Evolutionary conservation across 2,888 invertebrate genomes (phyloP).

Genomic region (Parnassius smintheus): DNA sequence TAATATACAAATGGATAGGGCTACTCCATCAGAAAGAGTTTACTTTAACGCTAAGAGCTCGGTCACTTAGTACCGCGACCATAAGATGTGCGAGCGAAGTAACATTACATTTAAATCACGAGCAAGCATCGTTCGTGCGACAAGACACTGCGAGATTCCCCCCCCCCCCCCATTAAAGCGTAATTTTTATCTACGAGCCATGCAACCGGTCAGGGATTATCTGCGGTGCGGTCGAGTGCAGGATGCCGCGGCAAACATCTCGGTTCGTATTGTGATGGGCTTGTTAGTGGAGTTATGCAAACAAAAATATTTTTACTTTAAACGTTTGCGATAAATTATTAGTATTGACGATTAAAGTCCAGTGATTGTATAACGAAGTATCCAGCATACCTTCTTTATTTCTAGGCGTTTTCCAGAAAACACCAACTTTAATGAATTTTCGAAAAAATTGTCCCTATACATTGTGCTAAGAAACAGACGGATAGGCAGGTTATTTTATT

Average conservation of each 20-base stretch:
- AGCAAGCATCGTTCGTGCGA: slow-evolving; percentile 25
- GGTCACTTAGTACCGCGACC: not conserved
- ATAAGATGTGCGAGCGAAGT: not conserved
- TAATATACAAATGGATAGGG: slow-evolving; percentile 12
- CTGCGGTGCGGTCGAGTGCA: slow-evolving; percentile 25
- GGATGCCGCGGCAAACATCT: slow-evolving; percentile 23
- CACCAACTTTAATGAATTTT: no score
- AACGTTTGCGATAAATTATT: not conserved
- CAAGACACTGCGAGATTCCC: slow-evolving; percentile 28
- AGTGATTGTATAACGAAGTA: no score
- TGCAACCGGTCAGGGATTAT: slow-evolving; percentile 33
- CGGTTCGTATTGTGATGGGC: slow-evolving; percentile 21
- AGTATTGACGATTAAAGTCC: no score
- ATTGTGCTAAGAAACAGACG: no score
- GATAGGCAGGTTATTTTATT: no score
- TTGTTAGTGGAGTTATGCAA: slow-evolving; percentile 26
- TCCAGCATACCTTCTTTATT: no score
- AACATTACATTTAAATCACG: slow-evolving; percentile 35
- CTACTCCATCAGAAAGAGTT: slow-evolving; percentile 5
- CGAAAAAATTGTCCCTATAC: no score
- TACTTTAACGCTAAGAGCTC: slow-evolving; percentile 12
- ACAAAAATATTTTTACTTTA: not conserved
- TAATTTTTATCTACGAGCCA: slow-evolving; percentile 38
- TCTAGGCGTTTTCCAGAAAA: no score
- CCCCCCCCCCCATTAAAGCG: slow-evolving; percentile 39